Percentiles rank a stretch among this genome's conserved stretches.
phyloP scores from a whole-genome alignment of 2,888 invertebrate species.

The Megalurothrips usitatus region DNA sequence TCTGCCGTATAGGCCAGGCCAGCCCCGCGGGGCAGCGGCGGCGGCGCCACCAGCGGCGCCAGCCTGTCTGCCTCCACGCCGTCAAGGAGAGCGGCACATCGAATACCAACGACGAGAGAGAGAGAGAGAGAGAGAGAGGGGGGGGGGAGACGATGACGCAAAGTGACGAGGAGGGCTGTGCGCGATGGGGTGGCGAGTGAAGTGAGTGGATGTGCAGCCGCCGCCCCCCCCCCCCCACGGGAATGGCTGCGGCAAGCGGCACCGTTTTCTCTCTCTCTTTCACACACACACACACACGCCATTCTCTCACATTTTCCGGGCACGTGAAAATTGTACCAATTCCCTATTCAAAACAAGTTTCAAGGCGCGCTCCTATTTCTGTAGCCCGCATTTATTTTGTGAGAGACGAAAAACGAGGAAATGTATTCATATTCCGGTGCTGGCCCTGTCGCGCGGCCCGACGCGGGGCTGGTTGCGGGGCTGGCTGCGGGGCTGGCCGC shows the following conservation, averaged over 20 bases:
- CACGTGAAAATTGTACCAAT: too few species aligned
- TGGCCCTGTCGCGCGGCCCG: neutral
- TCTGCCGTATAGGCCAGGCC: neutral
- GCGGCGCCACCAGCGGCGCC: neutral
- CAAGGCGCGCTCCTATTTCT: too few species aligned
- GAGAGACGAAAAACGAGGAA: too few species aligned
- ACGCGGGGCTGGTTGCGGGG: too few species aligned
- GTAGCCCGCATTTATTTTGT: too few species aligned
- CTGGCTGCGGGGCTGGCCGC: too few species aligned
- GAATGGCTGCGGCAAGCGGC: neutral
- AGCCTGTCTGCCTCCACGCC: neutral
- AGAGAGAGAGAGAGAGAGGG: neutral
- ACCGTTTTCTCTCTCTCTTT: neutral
- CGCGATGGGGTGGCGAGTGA: neutral
- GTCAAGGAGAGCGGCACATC: constrained; percentile 1
- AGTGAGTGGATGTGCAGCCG: neutral
- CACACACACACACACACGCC: neutral
- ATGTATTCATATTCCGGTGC: too few species aligned
- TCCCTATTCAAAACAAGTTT: too few species aligned
- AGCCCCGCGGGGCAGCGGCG: too few species aligned
- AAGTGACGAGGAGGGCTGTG: neutral
- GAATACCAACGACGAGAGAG: constrained; percentile 13
- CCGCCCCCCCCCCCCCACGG: neutral
- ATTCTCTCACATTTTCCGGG: neutral
- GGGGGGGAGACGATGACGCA: neutral